Evolutionary conservation across 2,797 vertebrate species (phyloP), one percentile per base, ranked within the genome.

Genomic region (Urosaurus nigricauda): DNA sequence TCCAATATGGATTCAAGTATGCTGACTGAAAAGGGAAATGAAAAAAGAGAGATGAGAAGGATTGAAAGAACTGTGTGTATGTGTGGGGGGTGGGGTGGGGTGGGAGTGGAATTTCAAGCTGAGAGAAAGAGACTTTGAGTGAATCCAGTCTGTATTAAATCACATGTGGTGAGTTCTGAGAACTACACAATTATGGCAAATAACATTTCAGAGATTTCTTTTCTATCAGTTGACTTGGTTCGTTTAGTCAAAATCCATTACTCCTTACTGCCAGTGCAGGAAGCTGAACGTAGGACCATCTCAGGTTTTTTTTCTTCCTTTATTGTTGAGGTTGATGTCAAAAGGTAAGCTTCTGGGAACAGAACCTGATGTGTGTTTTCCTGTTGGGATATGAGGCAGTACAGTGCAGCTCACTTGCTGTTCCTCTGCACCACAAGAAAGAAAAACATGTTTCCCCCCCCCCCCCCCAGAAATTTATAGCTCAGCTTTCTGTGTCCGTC

Each of bases 1-100:
- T 96, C 92, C 96, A 97, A 96, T 95, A 96, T 95, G 95, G 91
- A 94, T 97, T 96, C 96, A 78, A 93, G 95, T 94, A 95, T 90
- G 87, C 89, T 93, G 93, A 88, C 91, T 94, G 89, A 95, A 94
- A 92, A 94, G 89, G 82, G 93, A 96, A 97, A 96, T 89, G 68
- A 93, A 73, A 88, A 32, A 56, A 79, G 37, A 32, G 1, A 2
- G 16, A 53, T 13, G 53, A 75, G 63, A 51, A 77, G 16, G 53
- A n/a, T 29, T 35, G 17, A 93, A 94, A 92, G 90, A 92, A 12
- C 94, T 51, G 26, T 68, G 65, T 68, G 8, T 51, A 7, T 32
- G 65, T 29, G 26, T 26, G 24, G 21, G 3, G 60, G 21, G 63
- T 24, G 63, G 63, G 4, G 68, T 8, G 21, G 21, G 21, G 12